A percentile compares a stretch with the other conserved stretches of the same genome.
Evolutionary conservation across 2,797 vertebrate species (phyloP).

Genomic region (Delichon dasypus): DNA sequence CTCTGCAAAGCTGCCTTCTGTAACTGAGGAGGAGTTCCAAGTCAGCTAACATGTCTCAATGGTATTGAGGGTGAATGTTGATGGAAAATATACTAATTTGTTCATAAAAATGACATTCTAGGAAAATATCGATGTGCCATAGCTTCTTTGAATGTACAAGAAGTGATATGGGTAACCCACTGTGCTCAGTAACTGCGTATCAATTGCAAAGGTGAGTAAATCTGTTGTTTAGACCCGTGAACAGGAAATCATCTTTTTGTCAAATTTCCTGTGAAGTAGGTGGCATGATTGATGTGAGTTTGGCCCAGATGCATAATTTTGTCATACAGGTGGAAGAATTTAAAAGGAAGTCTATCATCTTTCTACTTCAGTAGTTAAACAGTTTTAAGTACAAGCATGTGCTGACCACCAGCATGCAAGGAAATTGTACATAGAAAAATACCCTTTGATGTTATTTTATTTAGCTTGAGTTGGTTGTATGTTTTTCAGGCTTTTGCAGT

Average conservation of each 20-base stretch:
- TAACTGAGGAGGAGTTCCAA: constrained; percentile 37
- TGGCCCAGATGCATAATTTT: constrained; percentile 8
- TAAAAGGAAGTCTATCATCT: background rate
- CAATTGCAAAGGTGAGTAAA: background rate
- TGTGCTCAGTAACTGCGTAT: background rate
- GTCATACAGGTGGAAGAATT: background rate
- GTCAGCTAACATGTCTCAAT: background rate
- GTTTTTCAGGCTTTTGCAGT: background rate
- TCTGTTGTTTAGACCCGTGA: background rate
- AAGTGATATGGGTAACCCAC: background rate
- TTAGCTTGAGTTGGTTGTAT: background rate
- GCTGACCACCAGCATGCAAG: background rate
- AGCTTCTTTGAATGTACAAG: background rate
- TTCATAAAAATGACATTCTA: background rate
- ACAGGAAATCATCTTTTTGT: background rate
- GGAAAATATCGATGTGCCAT: background rate
- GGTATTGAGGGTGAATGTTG: background rate
- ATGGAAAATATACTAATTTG: constrained; percentile 20
- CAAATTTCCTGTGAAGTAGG: background rate
- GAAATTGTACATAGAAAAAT: background rate
- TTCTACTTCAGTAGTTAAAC: background rate
- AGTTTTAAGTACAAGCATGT: background rate
- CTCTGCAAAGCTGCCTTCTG: background rate
- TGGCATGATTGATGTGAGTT: background rate
- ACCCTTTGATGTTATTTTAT: background rate